Percentiles rank a stretch among this genome's conserved stretches.
phyloP scores from a whole-genome alignment of 2,888 invertebrate species.

The Buathra laborator region DNA sequence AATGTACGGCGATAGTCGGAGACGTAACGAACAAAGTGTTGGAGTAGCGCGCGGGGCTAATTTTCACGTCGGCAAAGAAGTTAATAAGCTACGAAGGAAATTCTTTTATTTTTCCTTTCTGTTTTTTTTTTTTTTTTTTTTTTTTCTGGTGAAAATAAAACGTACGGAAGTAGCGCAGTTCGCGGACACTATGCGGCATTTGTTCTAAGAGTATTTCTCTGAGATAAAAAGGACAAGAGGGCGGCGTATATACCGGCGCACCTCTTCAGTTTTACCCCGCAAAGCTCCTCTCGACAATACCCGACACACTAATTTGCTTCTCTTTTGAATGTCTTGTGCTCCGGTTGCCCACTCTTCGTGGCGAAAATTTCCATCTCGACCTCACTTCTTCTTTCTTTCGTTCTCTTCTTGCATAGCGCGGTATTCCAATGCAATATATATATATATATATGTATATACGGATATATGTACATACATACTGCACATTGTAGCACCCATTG shows the following conservation, averaged over 20 bases:
- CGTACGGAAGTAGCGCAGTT: conserved; percentile 1
- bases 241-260: conserved; percentile 25
- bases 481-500: conserved; percentile 25
- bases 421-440: conserved; percentile 7
- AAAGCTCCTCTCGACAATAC: conserved; percentile 57
- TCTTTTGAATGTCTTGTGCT: conserved; percentile 59
- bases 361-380: conserved; percentile 52
- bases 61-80: conserved; percentile 37
- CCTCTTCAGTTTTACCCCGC: conserved; percentile 36
- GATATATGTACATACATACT: conserved; percentile 4
- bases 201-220: conserved; percentile 26
- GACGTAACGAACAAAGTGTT: conserved; percentile 8
- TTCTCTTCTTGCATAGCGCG: conserved; percentile 25
- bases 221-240: conserved; percentile 42
- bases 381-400: conserved; percentile 39
- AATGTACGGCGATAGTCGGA: conserved; percentile 5
- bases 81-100: conserved; percentile 52
- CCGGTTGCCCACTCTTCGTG: conserved; percentile 30
- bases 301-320: conserved; percentile 61
- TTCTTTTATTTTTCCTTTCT: neutral
- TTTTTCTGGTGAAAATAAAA: neutral
- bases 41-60: conserved; percentile 26
- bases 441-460: conserved; percentile 21
- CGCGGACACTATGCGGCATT: conserved; percentile 13
- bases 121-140: neutral